phyloP scores from a whole-genome alignment of 2,113 vertebrate species.

The Eptesicus fuscus region DNA sequence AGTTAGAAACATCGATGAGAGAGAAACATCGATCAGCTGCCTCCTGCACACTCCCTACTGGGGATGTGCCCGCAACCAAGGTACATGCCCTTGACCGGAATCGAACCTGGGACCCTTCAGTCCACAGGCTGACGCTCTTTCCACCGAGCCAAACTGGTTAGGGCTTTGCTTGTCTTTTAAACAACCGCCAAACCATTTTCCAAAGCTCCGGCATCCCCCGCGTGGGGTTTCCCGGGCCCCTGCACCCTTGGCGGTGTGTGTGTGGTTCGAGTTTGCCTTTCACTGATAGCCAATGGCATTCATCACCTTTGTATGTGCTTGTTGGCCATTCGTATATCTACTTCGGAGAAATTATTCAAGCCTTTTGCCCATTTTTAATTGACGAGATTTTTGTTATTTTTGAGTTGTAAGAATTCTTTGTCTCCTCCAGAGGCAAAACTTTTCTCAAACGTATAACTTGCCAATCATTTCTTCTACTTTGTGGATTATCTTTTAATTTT shows the following conservation, averaged over 20 bases:
- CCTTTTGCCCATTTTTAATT: neutral
- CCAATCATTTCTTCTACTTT: neutral
- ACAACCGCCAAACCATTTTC: neutral
- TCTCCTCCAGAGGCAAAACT: neutral
- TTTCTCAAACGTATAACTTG: neutral
- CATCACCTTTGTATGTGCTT: no score
- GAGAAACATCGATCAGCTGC: no score
- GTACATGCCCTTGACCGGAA: no score
- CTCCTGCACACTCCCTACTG: no score
- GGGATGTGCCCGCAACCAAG: no score
- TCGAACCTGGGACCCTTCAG: no score
- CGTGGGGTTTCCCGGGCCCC: neutral
- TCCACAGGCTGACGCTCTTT: no score
- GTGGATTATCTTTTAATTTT: neutral
- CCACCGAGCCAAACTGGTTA: no score
- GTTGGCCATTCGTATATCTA: no score
- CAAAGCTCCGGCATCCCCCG: no score
- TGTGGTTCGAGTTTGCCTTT: neutral
- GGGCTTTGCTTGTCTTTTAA: neutral
- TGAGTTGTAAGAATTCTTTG: neutral
- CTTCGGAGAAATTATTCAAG: neutral
- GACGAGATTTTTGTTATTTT: no score
- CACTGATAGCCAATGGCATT: rapidly evolving
- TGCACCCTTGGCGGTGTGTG: neutral
- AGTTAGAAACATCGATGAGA: no score